These are phyloP conservation scores for Lacerta agilis DNA, from an alignment of 2,797 vertebrate genomes.

Conservation along the genomic window DNA sequence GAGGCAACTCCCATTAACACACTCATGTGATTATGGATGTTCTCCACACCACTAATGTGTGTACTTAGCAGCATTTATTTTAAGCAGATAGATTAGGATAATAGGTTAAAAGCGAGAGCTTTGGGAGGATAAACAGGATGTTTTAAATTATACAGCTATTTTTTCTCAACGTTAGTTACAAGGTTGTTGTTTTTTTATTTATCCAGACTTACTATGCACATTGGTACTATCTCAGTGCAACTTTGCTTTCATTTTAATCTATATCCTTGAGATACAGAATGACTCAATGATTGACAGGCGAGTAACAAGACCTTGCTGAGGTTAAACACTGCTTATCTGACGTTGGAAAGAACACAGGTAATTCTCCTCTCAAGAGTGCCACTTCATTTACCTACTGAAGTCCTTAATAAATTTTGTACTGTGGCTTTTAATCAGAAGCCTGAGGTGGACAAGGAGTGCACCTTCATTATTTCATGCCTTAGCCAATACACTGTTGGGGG, in stretches of 20 bases:
- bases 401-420: constrained; percentile 12
- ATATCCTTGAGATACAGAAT: neutral
- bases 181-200: neutral
- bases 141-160: neutral
- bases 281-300: constrained; percentile 11
- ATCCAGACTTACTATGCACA: neutral
- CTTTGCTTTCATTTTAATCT: neutral
- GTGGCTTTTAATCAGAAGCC: neutral
- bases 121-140: constrained; percentile 12
- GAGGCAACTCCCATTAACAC: accelerated
- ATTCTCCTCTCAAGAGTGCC: constrained; percentile 8
- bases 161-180: constrained; percentile 6
- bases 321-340: constrained; percentile 5
- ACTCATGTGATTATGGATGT: neutral
- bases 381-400: neutral
- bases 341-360: neutral
- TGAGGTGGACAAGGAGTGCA: neutral
- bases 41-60: neutral
- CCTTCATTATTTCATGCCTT: neutral
- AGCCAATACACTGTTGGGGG: neutral
- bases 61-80: constrained; percentile 26
- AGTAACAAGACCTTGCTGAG: constrained; percentile 9
- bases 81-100: constrained; percentile 5
- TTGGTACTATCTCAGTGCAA: neutral
- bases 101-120: constrained; percentile 17